Evolutionary conservation across 2,797 vertebrate genomes (phyloP).

Genomic region (Micropoecilia bifurca): DNA sequence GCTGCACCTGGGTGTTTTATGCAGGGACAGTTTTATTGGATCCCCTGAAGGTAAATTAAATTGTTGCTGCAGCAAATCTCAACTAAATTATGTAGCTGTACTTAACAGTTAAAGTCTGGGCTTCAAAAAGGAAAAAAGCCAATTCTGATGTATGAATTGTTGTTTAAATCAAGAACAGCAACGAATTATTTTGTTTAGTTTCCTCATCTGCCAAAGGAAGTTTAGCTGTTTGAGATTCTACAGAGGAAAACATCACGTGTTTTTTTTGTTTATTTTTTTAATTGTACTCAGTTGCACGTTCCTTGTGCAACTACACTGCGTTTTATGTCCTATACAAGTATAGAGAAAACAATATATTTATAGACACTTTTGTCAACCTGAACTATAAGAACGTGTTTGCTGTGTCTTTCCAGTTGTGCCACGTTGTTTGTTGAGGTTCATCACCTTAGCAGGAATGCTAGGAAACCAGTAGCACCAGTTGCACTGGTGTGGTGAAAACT

Average conservation of each 20-base stretch:
- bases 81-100: background rate
- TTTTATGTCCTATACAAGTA: no score
- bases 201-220: background rate
- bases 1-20: constrained; percentile 24
- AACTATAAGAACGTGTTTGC: background rate
- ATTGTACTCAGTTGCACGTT: background rate
- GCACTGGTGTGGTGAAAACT: constrained; percentile 8
- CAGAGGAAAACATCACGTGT: background rate
- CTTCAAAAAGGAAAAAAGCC: background rate
- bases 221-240: background rate
- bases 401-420: background rate
- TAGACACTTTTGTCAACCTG: no score
- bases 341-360: no score
- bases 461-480: constrained; percentile 47
- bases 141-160: background rate
- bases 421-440: constrained; percentile 8
- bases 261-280: no score
- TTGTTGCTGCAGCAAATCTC: constrained; percentile 18
- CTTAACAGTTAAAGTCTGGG: background rate
- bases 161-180: background rate
- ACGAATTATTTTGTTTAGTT: background rate
- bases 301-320: background rate
- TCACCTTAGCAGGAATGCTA: constrained; percentile 48
- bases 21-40: constrained; percentile 33
- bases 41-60: constrained; percentile 14